These are phyloP conservation scores for Drosophila rellima DNA, from an alignment of 2,888 invertebrate genomes.

Conservation along the genomic window DNA sequence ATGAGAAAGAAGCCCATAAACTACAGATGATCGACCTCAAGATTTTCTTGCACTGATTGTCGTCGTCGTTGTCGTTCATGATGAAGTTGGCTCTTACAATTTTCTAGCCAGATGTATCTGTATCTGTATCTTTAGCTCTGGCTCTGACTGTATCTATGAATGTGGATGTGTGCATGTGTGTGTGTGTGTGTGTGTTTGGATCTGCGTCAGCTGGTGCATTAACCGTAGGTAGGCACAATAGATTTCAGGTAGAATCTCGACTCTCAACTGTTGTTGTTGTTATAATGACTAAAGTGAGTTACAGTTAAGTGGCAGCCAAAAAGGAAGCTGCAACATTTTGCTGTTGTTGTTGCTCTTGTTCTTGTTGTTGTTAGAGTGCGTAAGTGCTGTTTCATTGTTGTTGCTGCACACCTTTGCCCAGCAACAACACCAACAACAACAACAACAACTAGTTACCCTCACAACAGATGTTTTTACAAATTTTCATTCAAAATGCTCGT, in stretches of 20 bases:
- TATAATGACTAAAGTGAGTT: constrained; percentile 74
- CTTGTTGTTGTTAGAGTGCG: constrained; percentile 46
- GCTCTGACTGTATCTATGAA: constrained; percentile 19
- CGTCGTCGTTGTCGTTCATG: constrained; percentile 36
- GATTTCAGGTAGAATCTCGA: constrained; percentile 67
- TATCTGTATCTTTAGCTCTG: constrained; percentile 31
- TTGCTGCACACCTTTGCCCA: constrained; percentile 69
- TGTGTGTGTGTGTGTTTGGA: constrained; percentile 8
- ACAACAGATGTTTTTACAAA: constrained; percentile 47
- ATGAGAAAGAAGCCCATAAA: constrained; percentile 75
- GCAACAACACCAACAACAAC: constrained; percentile 36
- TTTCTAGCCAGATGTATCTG: constrained; percentile 40
- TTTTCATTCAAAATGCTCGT: constrained; percentile 18
- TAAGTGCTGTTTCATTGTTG: constrained; percentile 77
- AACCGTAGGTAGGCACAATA: constrained; percentile 58
- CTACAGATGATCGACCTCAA: constrained; percentile 82
- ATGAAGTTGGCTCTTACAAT: constrained; percentile 35
- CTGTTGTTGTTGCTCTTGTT: constrained; percentile 19
- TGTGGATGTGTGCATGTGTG: constrained; percentile 25
- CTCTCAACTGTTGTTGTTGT: constrained; percentile 4
- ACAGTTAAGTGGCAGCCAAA: constrained; percentile 80
- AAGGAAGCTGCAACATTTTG: constrained; percentile 81
- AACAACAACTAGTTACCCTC: constrained; percentile 23
- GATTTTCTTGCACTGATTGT: constrained; percentile 75
- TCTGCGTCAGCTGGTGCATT: constrained; percentile 57